phyloP scores from a whole-genome alignment of 2,797 vertebrate genomes.

The Manis pentadactyla region DNA sequence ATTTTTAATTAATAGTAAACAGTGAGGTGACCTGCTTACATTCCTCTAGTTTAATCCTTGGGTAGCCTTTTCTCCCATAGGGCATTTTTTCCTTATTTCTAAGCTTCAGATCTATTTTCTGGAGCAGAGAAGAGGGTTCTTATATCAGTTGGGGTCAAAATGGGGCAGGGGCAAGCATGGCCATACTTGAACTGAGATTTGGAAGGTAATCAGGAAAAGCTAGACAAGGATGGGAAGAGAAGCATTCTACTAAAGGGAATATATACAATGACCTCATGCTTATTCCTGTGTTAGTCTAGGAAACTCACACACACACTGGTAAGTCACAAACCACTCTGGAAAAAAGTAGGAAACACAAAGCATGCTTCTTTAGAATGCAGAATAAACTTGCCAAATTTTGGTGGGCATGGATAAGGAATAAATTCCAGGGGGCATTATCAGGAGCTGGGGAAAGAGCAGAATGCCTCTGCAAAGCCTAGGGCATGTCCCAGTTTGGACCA shows the following conservation, averaged over 20 bases:
- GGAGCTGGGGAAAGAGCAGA: not conserved
- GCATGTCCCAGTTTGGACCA: not conserved
- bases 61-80: not conserved
- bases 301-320: not conserved
- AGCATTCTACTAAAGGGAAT: not conserved
- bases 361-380: not conserved
- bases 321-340: not conserved
- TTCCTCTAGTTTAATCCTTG: not conserved
- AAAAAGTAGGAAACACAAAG: not conserved
- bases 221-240: not conserved
- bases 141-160: not conserved
- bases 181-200: not conserved
- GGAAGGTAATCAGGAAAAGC: not conserved
- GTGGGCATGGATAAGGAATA: conserved; percentile 2
- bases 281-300: not conserved
- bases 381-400: not conserved
- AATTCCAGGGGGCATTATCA: not conserved
- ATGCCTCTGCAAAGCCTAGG: not conserved
- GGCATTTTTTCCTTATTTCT: not conserved
- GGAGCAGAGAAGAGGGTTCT: not conserved
- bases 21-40: not conserved
- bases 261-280: not conserved
- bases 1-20: conserved; percentile 18
- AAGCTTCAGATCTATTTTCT: not conserved
- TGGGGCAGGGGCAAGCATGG: fast-evolving